Evolutionary conservation across 30 jellyfish, hydroid and myxozoan genomes (phyloP).

Genomic region (Aurelia aurita): DNA sequence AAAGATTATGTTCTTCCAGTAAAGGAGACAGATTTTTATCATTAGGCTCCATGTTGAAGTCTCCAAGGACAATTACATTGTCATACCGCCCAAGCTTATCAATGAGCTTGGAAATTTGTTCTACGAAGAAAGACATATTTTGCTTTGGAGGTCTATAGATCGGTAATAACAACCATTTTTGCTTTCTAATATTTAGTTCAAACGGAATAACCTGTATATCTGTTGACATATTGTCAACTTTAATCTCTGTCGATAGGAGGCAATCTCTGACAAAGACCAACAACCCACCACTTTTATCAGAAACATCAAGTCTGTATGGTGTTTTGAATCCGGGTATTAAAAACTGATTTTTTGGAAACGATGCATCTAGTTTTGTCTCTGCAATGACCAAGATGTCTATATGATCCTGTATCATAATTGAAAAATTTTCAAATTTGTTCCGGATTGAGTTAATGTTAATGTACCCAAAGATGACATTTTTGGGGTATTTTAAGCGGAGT

Average conservation of each 20-base stretch:
- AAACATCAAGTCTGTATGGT: slow-evolving; percentile 25
- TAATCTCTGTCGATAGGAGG: slow-evolving; percentile 2
- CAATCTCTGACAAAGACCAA: too few species aligned
- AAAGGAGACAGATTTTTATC: too few species aligned
- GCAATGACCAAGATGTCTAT: slow-evolving; percentile 24
- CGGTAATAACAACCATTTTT: too few species aligned
- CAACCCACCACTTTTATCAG: too few species aligned
- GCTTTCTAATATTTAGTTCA: slow-evolving; percentile 18
- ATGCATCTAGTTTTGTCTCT: slow-evolving; percentile 18
- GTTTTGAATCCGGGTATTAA: slow-evolving; percentile 16
- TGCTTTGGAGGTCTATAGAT: too few species aligned
- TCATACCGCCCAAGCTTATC: background rate
- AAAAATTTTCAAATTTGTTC: too few species aligned
- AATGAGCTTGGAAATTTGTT: slow-evolving; percentile 28
- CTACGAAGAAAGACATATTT: slow-evolving; percentile 21
- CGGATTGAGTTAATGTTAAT: too few species aligned
- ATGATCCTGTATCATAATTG: slow-evolving; percentile 10
- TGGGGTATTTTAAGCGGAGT: too few species aligned
- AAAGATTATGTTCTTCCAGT: too few species aligned
- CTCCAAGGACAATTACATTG: slow-evolving; percentile 21
- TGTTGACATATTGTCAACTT: background rate
- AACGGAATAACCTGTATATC: slow-evolving; percentile 22
- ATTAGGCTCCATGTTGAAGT: slow-evolving; percentile 34
- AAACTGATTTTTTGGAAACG: slow-evolving; percentile 12
- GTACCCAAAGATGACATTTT: too few species aligned